Base-by-base conservation (phyloP, 2,888 invertebrate species). In the Brenthis ino region DNA sequence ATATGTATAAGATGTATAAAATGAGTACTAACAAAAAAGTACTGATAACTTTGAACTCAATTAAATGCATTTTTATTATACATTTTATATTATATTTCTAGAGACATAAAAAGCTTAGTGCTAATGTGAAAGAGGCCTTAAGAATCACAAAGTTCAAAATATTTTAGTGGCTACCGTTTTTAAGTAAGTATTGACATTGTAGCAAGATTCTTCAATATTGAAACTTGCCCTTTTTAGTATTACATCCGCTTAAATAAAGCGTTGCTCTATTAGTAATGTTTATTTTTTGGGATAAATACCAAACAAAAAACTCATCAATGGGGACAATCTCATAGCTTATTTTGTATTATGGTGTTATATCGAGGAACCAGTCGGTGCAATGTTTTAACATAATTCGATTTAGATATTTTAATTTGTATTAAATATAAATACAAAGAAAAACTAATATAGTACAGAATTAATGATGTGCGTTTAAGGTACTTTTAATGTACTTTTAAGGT, bases 141-240 rank as follows among this genome's bases (percentile, higher is more conserved):
- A 79, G 3, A 71, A 65, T 64, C 71, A 77, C 83, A 86, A 84
- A 82, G 74, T 72, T 77, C 83, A 71, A 79, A 82, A 72, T 43
- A 43, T 76, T 80, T 82, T 83, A 71, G 57, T 71, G 55, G 81
- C 88, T 87, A 85, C 88, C 83, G 85, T 82, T 82, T 84, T 82
- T 74, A 28, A 56, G 65, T 65, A 16, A 47, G n/a, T 71, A 64
- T 66, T 56, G 50, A 63, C 69, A 64, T 66, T 56, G 28, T 58
- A 60, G 51, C 24, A 37, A 48, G 37, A 63, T 63, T 71, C 70
- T 70, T 71, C 28, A 24, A 20, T 65, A 33, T 63, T 57, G 57
- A 57, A 50, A 37, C 12, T 0, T 56, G 58, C 50, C 67, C 55
- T 70, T 63, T 67, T 64, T 56, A 60, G 51, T 47, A 56, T 20